These are phyloP conservation scores for Gymnocheta viridis DNA, from an alignment of 2,888 invertebrate species.

Conservation along the genomic window DNA sequence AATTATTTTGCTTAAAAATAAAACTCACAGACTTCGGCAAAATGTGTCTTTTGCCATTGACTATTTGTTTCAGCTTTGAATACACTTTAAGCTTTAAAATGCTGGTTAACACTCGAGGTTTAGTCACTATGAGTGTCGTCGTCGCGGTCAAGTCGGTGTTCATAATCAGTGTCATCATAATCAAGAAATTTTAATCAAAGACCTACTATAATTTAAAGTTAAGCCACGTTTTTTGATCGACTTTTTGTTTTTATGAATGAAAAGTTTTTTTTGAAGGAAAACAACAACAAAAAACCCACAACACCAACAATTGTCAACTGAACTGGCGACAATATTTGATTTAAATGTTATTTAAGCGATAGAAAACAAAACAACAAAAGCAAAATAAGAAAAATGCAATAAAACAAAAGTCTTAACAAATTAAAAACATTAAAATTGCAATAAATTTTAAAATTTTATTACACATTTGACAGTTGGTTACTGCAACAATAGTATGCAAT, in stretches of 20 bases:
- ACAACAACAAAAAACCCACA: slow-evolving; percentile 46
- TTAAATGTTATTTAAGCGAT: slow-evolving; percentile 45
- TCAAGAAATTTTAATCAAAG: slow-evolving; percentile 17
- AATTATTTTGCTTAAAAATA: no score
- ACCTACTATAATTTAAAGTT: slow-evolving; percentile 46
- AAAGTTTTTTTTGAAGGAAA: slow-evolving; percentile 52
- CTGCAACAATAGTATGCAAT: slow-evolving; percentile 52
- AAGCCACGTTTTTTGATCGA: slow-evolving; percentile 62
- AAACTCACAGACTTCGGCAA: no score
- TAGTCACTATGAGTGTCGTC: slow-evolving; percentile 16
- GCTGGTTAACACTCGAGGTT: not conserved
- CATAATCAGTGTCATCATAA: slow-evolving; percentile 18
- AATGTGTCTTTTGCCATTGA: slow-evolving; percentile 15
- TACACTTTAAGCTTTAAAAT: slow-evolving; percentile 6
- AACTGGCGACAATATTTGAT: slow-evolving; percentile 58
- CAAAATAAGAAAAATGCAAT: slow-evolving; percentile 34
- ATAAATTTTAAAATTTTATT: slow-evolving; percentile 80
- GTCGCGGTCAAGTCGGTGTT: not conserved
- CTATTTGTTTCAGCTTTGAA: not conserved
- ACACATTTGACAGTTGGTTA: slow-evolving; percentile 69
- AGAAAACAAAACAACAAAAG: slow-evolving; percentile 18
- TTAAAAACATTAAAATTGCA: slow-evolving; percentile 76
- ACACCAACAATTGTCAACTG: slow-evolving; percentile 41
- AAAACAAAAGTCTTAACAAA: slow-evolving; percentile 73
- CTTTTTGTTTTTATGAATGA: slow-evolving; percentile 61